Base-by-base conservation (phyloP, 2,888 invertebrate species). In the Drosophila eohydei region DNA sequence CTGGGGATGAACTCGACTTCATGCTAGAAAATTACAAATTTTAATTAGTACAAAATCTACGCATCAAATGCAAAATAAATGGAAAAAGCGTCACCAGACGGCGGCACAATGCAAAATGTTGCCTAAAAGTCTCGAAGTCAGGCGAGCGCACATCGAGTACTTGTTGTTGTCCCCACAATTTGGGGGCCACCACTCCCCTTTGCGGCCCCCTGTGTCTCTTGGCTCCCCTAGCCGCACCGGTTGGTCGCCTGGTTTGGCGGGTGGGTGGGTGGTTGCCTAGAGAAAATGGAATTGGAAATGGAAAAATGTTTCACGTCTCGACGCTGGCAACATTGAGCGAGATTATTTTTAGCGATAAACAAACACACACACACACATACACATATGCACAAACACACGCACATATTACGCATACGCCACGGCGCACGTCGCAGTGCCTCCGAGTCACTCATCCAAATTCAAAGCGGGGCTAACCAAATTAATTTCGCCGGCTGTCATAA, bases 41-140 rank as follows among this genome's bases (percentile, higher is more conserved):
- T 74, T 71, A 74, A 77, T 74, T 77, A 71, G 72, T 71, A 74
- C 73, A 63, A 74, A 77, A 71, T 77, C 78, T 55, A 74, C 72
- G 73, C 72, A 52, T 57, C 77, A 61, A 57, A 51, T 61, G 77
- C 71, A 34, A 71, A 61, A 71, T 46, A 71, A 77, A 73, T 69
- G 28, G 44, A 48, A 54, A 55, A 58, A 69, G 32, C 40, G 70
- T 51, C 52, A 57, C 46, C 77, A 76, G 77, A 72, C 56, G 55
- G 77, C 71, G 51, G 58, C 76, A 71, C 74, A 74, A 72, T 66
- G 67, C 57, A 71, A 71, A 61, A 56, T 56, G 60, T 56, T 40
- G 60, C 59, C 55, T 26, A 51, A 75, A 75, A 46, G 56, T 57
- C 72, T 48, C 50, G 21, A 40, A 58, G 34, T 36, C 38, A 26